phyloP scores from a whole-genome alignment of 2,888 invertebrate species.

The Andrena minutula region DNA sequence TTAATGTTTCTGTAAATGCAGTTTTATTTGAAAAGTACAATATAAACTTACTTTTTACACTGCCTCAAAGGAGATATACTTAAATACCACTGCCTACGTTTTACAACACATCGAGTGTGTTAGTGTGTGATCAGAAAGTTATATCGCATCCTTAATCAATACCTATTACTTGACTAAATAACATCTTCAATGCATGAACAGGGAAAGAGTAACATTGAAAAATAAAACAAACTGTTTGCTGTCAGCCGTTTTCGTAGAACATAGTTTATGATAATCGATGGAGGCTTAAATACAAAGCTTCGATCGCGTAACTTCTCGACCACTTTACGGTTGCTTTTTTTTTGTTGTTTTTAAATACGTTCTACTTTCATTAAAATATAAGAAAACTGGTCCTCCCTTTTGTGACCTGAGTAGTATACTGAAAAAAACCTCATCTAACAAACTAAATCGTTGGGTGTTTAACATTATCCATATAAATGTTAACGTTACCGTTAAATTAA shows the following conservation, averaged over 20 bases:
- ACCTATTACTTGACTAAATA: constrained; percentile 19
- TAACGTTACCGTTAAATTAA: constrained; percentile 26
- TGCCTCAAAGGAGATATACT: constrained; percentile 29
- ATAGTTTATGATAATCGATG: background rate
- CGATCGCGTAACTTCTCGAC: background rate
- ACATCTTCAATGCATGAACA: constrained; percentile 5
- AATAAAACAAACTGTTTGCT: background rate
- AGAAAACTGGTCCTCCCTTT: background rate
- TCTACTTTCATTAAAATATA: background rate
- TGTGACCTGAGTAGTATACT: constrained; percentile 12
- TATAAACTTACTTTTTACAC: constrained; percentile 57
- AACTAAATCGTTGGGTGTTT: constrained; percentile 13
- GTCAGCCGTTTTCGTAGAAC: background rate
- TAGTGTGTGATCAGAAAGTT: constrained; percentile 13
- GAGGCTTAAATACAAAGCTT: constrained; percentile 9
- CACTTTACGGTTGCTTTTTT: background rate
- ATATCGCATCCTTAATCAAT: constrained; percentile 15
- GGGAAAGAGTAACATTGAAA: constrained; percentile 18
- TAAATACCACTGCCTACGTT: constrained; percentile 22
- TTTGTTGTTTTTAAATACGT: background rate
- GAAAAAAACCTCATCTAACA: constrained; percentile 11
- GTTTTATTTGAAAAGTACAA: constrained; percentile 58
- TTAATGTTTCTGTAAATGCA: constrained; percentile 45
- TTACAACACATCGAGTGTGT: constrained; percentile 10
- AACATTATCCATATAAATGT: constrained; percentile 2